Conservation (phyloP, 1,140 invertebrate species). For the Acromyrmex heyeri region DNA sequence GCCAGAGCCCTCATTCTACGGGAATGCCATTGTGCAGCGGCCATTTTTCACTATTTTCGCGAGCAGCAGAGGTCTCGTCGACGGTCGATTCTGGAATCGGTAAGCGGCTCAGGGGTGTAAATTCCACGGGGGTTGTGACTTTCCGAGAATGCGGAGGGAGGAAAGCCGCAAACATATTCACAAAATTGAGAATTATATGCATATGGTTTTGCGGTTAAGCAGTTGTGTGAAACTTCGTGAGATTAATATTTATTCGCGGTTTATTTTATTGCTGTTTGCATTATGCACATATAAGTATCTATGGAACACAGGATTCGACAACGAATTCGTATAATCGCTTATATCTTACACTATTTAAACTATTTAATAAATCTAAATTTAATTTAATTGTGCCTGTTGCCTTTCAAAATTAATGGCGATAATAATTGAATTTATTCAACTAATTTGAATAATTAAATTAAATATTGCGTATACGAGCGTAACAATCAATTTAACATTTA, state of each 20-base stretch:
- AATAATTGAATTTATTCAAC: neutral
- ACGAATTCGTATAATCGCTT: neutral
- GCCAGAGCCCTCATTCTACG: conserved; percentile 61
- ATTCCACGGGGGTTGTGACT: conserved; percentile 62
- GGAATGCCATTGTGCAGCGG: conserved; percentile 43
- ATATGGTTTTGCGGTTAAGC: conserved; percentile 37
- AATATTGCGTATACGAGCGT: neutral
- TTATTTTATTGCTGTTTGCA: conserved; percentile 6
- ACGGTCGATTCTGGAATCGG: conserved; percentile 67
- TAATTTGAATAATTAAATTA: conserved; percentile 6
- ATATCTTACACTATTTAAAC: conserved; percentile 5
- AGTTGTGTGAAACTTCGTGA: conserved; percentile 21
- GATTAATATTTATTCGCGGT: conserved; percentile 50
- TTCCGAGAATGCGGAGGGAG: neutral
- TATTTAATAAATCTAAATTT: conserved; percentile 4
- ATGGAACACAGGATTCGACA: neutral
- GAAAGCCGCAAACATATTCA: conserved; percentile 37
- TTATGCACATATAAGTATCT: neutral
- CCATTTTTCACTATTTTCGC: conserved; percentile 73
- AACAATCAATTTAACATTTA: conserved; percentile 6
- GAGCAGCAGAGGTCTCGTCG: conserved; percentile 14
- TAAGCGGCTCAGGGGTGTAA: conserved; percentile 66
- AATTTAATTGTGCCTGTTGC: neutral
- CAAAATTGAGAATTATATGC: conserved; percentile 58
- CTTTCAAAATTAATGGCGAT: neutral